Conservation (phyloP, 1,140 invertebrate species). For the Drosophila malerkotliana region DNA sequence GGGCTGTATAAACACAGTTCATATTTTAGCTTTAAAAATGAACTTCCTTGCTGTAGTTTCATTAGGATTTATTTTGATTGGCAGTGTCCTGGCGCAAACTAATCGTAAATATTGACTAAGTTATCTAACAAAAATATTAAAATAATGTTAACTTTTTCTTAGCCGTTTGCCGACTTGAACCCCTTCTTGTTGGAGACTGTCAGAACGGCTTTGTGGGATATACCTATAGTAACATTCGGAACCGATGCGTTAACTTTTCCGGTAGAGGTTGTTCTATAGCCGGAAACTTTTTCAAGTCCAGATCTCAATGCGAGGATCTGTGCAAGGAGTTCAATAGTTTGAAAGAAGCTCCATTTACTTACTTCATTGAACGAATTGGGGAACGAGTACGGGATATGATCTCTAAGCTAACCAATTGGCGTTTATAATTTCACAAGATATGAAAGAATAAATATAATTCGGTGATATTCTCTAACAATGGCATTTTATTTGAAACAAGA, state of each 20-base stretch:
- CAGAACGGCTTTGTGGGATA: background rate
- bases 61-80: background rate
- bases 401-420: background rate
- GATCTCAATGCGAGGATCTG: background rate
- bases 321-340: conserved; percentile 2
- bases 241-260: background rate
- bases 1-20: background rate
- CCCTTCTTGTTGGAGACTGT: background rate
- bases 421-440: background rate
- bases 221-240: background rate
- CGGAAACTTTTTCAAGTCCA: background rate
- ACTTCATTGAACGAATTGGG: background rate
- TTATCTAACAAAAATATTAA: too few relatives aligned
- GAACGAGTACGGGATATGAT: background rate
- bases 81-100: background rate
- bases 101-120: background rate
- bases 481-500: too few relatives aligned
- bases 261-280: background rate
- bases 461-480: background rate
- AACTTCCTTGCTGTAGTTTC: background rate
- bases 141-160: background rate
- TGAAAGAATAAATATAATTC: background rate
- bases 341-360: background rate
- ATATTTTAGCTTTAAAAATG: background rate
- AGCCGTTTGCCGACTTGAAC: background rate